Base-by-base conservation (phyloP, 30 jellyfish, hydroid and myxozoan genomes). In the Hydractinia symbiolongicarpus region DNA sequence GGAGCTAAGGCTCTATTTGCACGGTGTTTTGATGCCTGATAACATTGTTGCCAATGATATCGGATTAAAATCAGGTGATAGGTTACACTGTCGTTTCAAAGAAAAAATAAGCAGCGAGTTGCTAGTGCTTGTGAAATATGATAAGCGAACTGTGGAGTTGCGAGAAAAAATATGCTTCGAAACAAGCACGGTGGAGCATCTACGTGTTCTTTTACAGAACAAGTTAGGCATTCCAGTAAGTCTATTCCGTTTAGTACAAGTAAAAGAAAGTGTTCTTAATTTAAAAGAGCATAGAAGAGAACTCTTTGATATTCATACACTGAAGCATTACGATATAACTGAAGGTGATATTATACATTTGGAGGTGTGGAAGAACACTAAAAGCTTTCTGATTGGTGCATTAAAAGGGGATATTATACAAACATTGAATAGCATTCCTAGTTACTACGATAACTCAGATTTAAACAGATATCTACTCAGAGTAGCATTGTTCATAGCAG, bases 281-380 rank as follows among this genome's bases (percentile, higher is more conserved):
- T 30, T 30, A 30, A 30, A 30, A 30, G 44, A 30, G 44, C 44
- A 30, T 30, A 84, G 83, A 8, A 69, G 56, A 55, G 96, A 88
- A 71, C 53, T 88, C 76, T 82, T 19, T 76, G 96, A 88, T 73
- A 54, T 68, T 21, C 77, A 67, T 58, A 44, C 84, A 54, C 93
- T 88, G n/a, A 44, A 58, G 49, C 82, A 79, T 40, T 88, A 88
- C 67, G 86, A 80, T 67, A 50, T 88, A 66, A 83, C 44, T 79
- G 20, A 61, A 9, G 96, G 96, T 4, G 93, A 79, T 15, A 79
- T 84, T 9, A 56, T 88, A 9, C 62, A 67, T 70, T n/a, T 88
- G 6, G 87, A 82, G 54, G 80, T 88, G 13, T 88, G 96, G 96
- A 86, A 83, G 66, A 86, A 89, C 51, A 78, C 85, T 89, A 82